These are phyloP conservation scores for Hymenopus coronatus DNA, from an alignment of 2,888 invertebrate genomes.

Conservation along the genomic window DNA sequence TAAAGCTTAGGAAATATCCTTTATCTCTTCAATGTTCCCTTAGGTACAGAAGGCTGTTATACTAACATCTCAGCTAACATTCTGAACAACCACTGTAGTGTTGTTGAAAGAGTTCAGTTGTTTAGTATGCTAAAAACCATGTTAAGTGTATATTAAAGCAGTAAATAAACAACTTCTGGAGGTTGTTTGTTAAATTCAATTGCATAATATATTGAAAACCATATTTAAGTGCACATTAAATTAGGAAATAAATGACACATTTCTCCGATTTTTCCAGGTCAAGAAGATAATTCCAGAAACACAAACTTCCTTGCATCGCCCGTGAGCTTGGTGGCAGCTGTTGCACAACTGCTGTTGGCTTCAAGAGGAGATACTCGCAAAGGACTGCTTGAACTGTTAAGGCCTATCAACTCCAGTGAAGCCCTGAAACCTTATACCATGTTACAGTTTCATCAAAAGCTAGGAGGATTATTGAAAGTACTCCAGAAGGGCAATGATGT, in stretches of 20 bases:
- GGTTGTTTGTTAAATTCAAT: too few relatives aligned
- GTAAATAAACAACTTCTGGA: too few relatives aligned
- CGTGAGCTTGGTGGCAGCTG: constrained; percentile 44
- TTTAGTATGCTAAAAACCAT: too few relatives aligned
- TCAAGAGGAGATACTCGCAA: constrained; percentile 43
- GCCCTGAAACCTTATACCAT: neutral
- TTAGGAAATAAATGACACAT: neutral
- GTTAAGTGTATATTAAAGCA: too few relatives aligned
- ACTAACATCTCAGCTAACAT: too few relatives aligned
- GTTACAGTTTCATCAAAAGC: constrained; percentile 35
- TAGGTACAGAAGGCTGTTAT: too few relatives aligned
- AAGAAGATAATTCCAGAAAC: neutral
- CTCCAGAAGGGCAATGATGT: constrained; percentile 37
- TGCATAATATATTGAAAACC: too few relatives aligned
- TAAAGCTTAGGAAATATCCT: too few relatives aligned
- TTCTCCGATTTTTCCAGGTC: neutral
- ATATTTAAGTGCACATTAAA: too few relatives aligned
- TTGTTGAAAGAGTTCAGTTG: too few relatives aligned
- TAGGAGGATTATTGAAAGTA: constrained; percentile 41
- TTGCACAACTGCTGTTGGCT: constrained; percentile 46
- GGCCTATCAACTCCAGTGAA: constrained; percentile 34
- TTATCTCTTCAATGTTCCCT: too few relatives aligned
- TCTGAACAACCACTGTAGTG: too few relatives aligned
- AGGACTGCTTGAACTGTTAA: constrained; percentile 43
- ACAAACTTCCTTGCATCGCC: constrained; percentile 47